Conservation (phyloP, 2,888 invertebrate genomes). For the Acholoe squamosa region DNA sequence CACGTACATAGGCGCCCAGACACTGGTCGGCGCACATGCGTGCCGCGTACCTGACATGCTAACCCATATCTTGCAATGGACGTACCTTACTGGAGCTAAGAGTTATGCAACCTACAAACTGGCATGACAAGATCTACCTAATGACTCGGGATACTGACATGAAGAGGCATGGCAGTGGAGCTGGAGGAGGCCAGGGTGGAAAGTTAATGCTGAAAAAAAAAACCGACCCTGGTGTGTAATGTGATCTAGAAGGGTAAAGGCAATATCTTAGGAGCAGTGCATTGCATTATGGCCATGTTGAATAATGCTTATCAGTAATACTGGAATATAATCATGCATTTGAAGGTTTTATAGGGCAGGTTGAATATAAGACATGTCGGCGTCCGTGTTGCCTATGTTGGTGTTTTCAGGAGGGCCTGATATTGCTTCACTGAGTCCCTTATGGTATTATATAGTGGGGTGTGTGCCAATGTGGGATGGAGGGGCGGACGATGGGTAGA, state of each 20-base stretch:
- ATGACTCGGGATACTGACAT: background rate
- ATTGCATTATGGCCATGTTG: too few species aligned
- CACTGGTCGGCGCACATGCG: background rate
- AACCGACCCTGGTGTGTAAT: too few species aligned
- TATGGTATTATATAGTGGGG: constrained; percentile 13
- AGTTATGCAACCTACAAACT: constrained; percentile 15
- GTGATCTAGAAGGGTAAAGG: too few species aligned
- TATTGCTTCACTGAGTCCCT: background rate
- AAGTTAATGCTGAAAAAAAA: too few species aligned
- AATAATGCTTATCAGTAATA: too few species aligned
- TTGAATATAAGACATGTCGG: too few species aligned
- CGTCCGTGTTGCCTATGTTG: too few species aligned
- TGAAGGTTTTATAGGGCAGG: too few species aligned
- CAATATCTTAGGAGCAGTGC: too few species aligned
- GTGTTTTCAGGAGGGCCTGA: background rate
- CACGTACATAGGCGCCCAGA: background rate
- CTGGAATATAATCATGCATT: too few species aligned
- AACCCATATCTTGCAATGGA: background rate
- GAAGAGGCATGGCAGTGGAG: background rate
- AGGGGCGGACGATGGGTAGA: background rate
- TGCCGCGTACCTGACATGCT: background rate
- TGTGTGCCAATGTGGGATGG: background rate
- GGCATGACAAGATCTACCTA: background rate
- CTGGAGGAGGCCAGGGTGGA: background rate
- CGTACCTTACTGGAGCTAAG: background rate